Base-by-base conservation (phyloP, 2,888 invertebrate species). In the Apoderus coryli region DNA sequence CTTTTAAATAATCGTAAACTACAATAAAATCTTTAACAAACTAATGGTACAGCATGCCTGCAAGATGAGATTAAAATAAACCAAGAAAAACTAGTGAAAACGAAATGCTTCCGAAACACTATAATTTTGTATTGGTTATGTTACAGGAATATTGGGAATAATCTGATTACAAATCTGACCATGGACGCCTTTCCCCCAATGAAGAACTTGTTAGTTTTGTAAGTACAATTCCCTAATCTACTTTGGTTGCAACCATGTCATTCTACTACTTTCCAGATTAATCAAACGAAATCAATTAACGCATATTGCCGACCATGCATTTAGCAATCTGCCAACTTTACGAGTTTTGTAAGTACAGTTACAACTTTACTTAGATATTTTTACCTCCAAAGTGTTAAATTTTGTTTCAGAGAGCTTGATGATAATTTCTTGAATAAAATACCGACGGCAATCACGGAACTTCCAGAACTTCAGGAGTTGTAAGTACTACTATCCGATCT, bases 271-370 rank as follows among this genome's bases (percentile, higher is more conserved):
- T n/a, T n/a, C 37, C 71, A 92, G 90, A 55, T 70, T 86, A 50
- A 67, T 92, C 53, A 79, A 80, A 54, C 69, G 82, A 52, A 93
- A 93, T 67, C 76, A 75, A 61, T 79, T 93, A 54, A 64, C 67
- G 41, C 63, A 68, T 53, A 78, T 93, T 49, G 72, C 78, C 45
- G 72, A 73, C 44, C 70, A 73, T 44, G 82, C 86, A 33, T 88
- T 93, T 58, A 61, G 64, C 45, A 76, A 78, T 60, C 65, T 88
- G 47, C 75, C 76, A 36, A 72, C 73, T 43, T 67, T 93, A 40
- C 70, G 75, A 58, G 75, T 86, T 45, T 61, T 92, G 90, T 92
- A 67, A 86, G 90, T 82, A 65, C 39, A 33, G 27, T 23, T 25
- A n/a, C n/a, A n/a, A n/a, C n/a, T n/a, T n/a, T n/a, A n/a, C n/a